Conservation (phyloP, 2,888 invertebrate species). For the Xanthorhoe spadicearia region DNA sequence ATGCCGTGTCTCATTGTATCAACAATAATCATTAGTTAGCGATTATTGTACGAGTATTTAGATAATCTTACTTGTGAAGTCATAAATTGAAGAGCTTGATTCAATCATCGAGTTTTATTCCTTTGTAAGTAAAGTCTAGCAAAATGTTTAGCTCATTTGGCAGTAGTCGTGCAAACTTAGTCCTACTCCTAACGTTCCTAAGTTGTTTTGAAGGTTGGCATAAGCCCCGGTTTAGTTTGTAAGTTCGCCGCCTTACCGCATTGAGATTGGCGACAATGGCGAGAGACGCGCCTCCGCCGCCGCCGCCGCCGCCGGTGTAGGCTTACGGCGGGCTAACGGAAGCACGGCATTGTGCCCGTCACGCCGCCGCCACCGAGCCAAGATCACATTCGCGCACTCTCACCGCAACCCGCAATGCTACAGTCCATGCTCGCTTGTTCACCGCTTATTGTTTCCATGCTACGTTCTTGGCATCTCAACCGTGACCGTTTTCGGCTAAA, state of each 20-base stretch:
- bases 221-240: slow-evolving; percentile 7
- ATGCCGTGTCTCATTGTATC: background rate
- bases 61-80: background rate
- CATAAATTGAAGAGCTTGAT: too few relatives aligned
- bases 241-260: slow-evolving; percentile 24
- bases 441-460: slow-evolving; percentile 23
- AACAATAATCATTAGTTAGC: background rate
- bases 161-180: background rate
- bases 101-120: too few relatives aligned
- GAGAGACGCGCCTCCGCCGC: slow-evolving; percentile 50
- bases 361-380: slow-evolving; percentile 46
- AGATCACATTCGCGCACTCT: slow-evolving; percentile 46
- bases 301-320: slow-evolving; percentile 58
- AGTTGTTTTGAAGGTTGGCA: slow-evolving; percentile 1
- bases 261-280: slow-evolving; percentile 37
- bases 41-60: background rate
- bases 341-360: slow-evolving; percentile 62
- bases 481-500: slow-evolving; percentile 27
- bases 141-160: background rate
- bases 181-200: background rate
- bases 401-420: slow-evolving; percentile 42
- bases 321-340: slow-evolving; percentile 64
- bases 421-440: slow-evolving; percentile 18
- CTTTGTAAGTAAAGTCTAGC: background rate
- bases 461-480: slow-evolving; percentile 26